These are phyloP conservation scores for Exephanes ischioxanthus DNA, from an alignment of 2,888 invertebrate genomes.

Conservation along the genomic window DNA sequence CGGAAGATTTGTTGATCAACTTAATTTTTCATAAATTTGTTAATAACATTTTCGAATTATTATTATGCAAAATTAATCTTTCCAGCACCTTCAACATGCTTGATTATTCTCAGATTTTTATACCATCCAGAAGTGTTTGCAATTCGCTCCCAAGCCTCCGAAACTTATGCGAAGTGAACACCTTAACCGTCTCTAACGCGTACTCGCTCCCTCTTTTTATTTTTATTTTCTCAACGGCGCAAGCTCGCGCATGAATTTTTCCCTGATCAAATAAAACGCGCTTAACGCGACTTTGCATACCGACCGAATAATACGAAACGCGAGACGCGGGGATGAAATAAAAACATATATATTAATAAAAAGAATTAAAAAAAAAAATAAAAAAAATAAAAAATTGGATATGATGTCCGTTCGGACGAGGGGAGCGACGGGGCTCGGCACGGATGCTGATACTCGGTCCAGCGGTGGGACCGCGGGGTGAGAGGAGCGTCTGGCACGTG, in stretches of 20 bases:
- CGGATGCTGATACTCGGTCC: conserved; percentile 39
- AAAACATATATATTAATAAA: too few species aligned
- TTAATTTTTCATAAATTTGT: too few species aligned
- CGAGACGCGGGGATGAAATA: too few species aligned
- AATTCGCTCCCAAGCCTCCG: too few species aligned
- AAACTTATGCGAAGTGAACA: too few species aligned
- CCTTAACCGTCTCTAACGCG: conserved; percentile 28
- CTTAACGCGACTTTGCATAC: neutral
- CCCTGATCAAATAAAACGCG: neutral
- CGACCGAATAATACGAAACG: neutral
- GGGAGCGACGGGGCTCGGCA: neutral
- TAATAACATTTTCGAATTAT: too few species aligned
- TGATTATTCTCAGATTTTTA: too few species aligned
- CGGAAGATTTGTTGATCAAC: too few species aligned
- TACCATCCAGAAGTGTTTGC: too few species aligned
- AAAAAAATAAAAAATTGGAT: neutral
- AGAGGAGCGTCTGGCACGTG: conserved; percentile 78
- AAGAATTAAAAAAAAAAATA: neutral
- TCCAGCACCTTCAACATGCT: too few species aligned
- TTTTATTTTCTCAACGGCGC: neutral
- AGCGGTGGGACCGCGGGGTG: conserved; percentile 2
- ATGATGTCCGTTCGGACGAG: neutral
- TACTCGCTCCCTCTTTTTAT: conserved; percentile 4
- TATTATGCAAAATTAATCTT: too few species aligned
- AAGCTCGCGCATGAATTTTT: conserved; percentile 21